These are phyloP conservation scores for Anniella stebbinsi DNA, from an alignment of 2,797 vertebrate species.

Conservation along the genomic window DNA sequence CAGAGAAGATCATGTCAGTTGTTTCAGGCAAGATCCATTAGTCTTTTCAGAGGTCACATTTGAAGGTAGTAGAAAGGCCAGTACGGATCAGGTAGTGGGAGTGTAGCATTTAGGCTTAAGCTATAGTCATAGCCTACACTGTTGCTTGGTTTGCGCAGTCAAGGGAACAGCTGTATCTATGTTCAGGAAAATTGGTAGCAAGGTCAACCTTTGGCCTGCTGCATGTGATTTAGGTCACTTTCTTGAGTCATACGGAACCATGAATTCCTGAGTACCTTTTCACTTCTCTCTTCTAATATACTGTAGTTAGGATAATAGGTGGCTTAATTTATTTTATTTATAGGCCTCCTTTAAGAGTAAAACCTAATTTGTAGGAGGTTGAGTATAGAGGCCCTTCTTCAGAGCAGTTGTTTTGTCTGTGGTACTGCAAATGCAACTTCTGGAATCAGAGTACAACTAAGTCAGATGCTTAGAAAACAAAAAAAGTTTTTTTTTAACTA, in stretches of 20 bases:
- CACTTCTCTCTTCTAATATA: neutral
- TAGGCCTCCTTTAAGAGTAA: too few species aligned
- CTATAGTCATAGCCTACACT: neutral
- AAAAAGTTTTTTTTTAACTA: too few species aligned
- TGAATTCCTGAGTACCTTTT: neutral
- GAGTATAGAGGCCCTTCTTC: too few species aligned
- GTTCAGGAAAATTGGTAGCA: neutral
- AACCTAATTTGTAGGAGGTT: too few species aligned
- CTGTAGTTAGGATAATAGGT: neutral
- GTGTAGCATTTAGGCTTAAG: neutral
- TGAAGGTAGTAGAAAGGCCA: neutral
- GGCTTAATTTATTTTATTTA: too few species aligned
- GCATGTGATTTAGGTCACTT: neutral
- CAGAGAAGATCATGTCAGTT: neutral
- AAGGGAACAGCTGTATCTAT: neutral
- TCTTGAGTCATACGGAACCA: neutral
- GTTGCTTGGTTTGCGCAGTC: neutral
- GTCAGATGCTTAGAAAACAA: neutral
- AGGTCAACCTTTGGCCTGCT: neutral
- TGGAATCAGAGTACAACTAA: neutral
- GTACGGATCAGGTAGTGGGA: neutral
- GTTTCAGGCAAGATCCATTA: neutral
- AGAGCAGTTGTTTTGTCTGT: neutral
- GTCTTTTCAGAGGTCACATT: neutral
- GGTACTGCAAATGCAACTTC: neutral